Conservation (phyloP, 2,113 vertebrate species). For the Ophthalmolycus amberensis region DNA sequence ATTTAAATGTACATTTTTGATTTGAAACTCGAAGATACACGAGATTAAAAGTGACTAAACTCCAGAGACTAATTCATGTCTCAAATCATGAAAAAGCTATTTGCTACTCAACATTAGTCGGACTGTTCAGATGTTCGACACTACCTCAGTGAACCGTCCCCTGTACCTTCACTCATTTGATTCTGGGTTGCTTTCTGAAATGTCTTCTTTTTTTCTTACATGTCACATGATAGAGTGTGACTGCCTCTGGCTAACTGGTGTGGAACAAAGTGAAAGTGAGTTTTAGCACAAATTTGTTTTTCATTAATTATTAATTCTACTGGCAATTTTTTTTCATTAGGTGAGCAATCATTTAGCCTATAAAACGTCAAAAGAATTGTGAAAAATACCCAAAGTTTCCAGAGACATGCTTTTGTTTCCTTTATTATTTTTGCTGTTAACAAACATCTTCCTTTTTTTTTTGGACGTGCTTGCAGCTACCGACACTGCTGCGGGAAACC, state of each 20-base stretch:
- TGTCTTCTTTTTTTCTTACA: not conserved
- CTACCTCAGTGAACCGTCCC: not conserved
- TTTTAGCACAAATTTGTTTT: not conserved
- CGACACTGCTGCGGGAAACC: constrained; percentile 3
- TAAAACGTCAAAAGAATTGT: not conserved
- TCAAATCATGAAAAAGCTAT: not conserved
- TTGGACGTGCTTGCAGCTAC: not conserved
- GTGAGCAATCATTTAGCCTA: not conserved
- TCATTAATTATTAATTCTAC: not conserved
- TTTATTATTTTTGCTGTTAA: not conserved
- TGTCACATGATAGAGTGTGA: not conserved
- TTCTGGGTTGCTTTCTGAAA: not conserved
- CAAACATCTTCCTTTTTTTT: not conserved
- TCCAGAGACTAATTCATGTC: not conserved
- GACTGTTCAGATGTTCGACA: not conserved
- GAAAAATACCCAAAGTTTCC: not conserved
- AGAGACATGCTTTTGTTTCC: not conserved
- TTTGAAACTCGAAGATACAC: not conserved
- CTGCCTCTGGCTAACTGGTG: not conserved
- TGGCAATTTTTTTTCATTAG: not conserved
- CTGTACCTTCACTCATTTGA: not conserved
- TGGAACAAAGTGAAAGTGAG: not conserved
- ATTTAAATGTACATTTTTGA: not conserved
- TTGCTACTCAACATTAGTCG: not conserved
- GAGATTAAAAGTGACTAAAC: not conserved